Percentiles rank a stretch among this genome's conserved stretches.
These are phyloP conservation scores for Eonycteris spelaea DNA, from an alignment of 2,113 vertebrate genomes.

Conservation along the genomic window DNA sequence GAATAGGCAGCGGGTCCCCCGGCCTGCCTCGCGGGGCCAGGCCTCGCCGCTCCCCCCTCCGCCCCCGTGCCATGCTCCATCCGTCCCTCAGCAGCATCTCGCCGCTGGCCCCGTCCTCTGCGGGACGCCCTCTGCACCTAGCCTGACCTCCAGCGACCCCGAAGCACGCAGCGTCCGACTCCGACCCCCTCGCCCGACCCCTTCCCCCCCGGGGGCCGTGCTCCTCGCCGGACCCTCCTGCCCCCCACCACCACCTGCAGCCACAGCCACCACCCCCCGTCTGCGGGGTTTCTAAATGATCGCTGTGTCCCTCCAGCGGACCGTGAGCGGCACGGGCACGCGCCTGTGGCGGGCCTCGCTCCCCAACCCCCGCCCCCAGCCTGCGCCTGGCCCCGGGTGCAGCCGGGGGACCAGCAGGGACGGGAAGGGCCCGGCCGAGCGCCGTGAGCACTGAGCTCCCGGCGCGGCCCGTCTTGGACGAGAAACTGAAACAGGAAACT, in stretches of 20 bases:
- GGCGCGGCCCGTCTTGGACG: background rate
- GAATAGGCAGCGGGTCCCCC: no score
- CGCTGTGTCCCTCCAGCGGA: background rate
- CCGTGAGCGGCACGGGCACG: fast-evolving
- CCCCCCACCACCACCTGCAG: fast-evolving
- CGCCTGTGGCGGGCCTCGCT: fast-evolving
- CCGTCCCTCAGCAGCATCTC: fast-evolving
- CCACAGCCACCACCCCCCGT: fast-evolving
- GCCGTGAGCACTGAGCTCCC: background rate
- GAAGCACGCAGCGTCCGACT: fast-evolving
- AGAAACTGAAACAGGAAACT: background rate
- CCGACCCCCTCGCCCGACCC: no score
- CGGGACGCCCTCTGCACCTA: fast-evolving
- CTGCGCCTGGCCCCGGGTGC: fast-evolving
- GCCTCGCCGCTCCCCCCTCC: no score
- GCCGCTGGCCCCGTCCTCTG: no score
- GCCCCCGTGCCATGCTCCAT: fast-evolving
- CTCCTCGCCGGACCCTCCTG: fast-evolving
- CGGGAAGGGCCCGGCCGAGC: fast-evolving
- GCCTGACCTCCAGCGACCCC: fast-evolving
- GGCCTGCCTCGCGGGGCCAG: no score
- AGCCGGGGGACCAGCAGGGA: fast-evolving
- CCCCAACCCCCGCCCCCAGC: fast-evolving
- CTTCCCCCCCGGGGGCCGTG: fast-evolving
- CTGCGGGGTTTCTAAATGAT: background rate